phyloP scores from a whole-genome alignment of 2,888 invertebrate species.

The Cetonia aurata region DNA sequence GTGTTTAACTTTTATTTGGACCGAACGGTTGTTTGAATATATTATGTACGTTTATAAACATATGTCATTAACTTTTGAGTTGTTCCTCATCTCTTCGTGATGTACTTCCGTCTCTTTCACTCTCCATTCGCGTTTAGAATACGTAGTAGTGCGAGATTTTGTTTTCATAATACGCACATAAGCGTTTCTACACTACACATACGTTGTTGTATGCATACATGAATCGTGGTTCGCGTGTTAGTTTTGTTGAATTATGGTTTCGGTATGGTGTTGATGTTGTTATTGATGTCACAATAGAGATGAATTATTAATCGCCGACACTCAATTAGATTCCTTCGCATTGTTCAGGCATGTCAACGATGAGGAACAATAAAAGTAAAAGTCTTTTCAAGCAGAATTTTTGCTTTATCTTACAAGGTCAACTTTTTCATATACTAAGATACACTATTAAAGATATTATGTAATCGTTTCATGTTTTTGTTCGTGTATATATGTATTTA shows the following conservation, averaged over 20 bases:
- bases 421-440: not conserved
- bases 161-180: not conserved
- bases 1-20: constrained; percentile 48
- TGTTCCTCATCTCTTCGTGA: constrained; percentile 32
- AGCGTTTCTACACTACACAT: not conserved
- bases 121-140: constrained; percentile 7
- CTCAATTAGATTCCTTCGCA: constrained; percentile 42
- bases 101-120: constrained; percentile 32
- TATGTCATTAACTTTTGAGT: constrained; percentile 46
- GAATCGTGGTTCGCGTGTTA: constrained; percentile 11
- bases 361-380: constrained; percentile 17
- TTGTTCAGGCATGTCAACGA: constrained; percentile 29
- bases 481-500: too few species aligned
- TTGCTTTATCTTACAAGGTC: not conserved
- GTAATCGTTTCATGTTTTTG: too few species aligned
- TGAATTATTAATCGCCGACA: constrained; percentile 41
- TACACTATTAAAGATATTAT: not conserved
- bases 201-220: not conserved
- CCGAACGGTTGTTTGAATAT: constrained; percentile 45
- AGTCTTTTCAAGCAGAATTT: not conserved
- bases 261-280: constrained; percentile 28
- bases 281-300: constrained; percentile 39
- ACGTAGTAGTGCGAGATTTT: constrained; percentile 23
- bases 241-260: constrained; percentile 38
- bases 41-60: constrained; percentile 46